Percentiles rank a stretch among this genome's conserved stretches.
Evolutionary conservation across 2,797 vertebrate genomes (phyloP).

Genomic region (Clangula hyemalis): DNA sequence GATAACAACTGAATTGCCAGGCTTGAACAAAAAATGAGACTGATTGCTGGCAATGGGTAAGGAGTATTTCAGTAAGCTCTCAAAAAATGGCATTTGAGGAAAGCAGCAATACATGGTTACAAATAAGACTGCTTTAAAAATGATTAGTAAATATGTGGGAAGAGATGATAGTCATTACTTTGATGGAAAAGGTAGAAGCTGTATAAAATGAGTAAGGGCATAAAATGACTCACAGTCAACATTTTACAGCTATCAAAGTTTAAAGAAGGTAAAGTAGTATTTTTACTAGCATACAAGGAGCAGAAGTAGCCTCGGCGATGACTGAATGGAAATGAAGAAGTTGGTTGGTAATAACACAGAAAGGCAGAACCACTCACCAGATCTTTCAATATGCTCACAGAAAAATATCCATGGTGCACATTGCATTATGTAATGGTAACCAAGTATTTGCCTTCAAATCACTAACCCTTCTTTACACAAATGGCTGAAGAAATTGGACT

Average conservation of each 20-base stretch:
- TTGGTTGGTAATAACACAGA: neutral
- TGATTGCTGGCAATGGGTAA: neutral
- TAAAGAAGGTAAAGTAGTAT: neutral
- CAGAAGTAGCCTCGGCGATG: neutral
- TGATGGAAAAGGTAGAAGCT: neutral
- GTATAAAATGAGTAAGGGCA: neutral
- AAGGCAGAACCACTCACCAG: neutral
- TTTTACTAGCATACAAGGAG: neutral
- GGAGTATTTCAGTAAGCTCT: neutral
- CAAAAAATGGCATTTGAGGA: neutral
- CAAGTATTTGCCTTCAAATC: neutral
- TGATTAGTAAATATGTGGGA: neutral
- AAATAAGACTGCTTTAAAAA: neutral
- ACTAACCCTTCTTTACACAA: neutral
- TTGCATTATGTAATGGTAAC: neutral
- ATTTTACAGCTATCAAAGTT: neutral
- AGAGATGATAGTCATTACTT: neutral
- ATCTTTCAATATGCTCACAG: neutral
- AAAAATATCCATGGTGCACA: neutral
- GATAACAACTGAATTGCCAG: neutral
- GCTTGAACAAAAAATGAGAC: neutral
- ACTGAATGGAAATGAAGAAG: neutral
- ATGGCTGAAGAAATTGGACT: neutral
- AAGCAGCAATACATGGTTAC: neutral
- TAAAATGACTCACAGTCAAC: neutral